phyloP scores from a whole-genome alignment of 2,888 invertebrate genomes.

The Hirtodrosophila trivittata region DNA sequence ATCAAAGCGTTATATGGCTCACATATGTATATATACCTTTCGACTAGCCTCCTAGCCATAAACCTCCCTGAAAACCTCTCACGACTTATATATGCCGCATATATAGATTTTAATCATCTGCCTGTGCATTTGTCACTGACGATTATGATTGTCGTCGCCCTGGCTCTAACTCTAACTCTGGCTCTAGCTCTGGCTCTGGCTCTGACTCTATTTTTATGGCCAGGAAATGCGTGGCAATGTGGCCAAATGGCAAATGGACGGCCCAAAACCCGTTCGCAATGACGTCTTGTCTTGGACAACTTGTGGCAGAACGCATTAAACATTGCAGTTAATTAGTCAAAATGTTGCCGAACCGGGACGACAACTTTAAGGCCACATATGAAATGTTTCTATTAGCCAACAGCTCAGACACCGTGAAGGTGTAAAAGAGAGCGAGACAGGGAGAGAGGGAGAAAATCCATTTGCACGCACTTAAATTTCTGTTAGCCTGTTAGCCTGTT shows the following conservation, averaged over 20 bases:
- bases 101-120: conserved; percentile 32
- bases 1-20: conserved; percentile 13
- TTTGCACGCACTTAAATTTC: conserved; percentile 47
- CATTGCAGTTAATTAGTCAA: conserved; percentile 75
- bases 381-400: conserved; percentile 62
- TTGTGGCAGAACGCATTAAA: conserved; percentile 48
- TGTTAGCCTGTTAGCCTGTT: conserved; percentile 11
- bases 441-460: conserved; percentile 22
- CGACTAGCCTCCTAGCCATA: too few relatives aligned
- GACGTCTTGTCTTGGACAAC: conserved; percentile 19
- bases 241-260: conserved; percentile 21
- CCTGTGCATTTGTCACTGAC: conserved; percentile 66
- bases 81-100: too few relatives aligned
- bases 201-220: conserved; percentile 52
- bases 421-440: neutral
- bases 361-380: conserved; percentile 52
- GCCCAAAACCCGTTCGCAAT: conserved; percentile 37
- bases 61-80: too few relatives aligned
- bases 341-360: conserved; percentile 70
- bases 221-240: conserved; percentile 60
- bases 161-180: too few relatives aligned
- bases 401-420: neutral
- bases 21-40: neutral
- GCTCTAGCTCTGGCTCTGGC: too few relatives aligned
- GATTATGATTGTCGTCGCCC: conserved; percentile 74